Evolutionary conservation across 2,113 vertebrate genomes (phyloP), one percentile per base, ranked within the genome.

Genomic region (Zosterops japonicus): DNA sequence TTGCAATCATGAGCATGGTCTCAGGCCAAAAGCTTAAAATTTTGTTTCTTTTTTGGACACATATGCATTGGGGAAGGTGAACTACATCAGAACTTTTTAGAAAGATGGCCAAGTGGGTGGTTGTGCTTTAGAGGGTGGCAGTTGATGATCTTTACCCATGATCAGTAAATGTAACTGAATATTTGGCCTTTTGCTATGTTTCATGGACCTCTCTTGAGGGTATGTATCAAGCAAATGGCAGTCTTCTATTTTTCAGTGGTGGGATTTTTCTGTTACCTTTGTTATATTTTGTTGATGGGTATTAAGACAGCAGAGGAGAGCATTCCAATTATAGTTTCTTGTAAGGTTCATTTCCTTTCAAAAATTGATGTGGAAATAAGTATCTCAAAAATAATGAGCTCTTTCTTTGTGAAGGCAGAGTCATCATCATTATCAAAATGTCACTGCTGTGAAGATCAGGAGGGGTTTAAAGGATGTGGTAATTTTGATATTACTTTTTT

Each of bases 311-410:
- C 24, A 64, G 79, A 88, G 75, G 50, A 88, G 21, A 83, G 22
- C 42, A 63, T 92, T 96, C 82, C 79, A 94, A 74, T 95, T 93
- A 77, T 41, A 53, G 35, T 77, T 90, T 39, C 65, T 88, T 81
- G 29, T 74, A 83, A 69, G 67, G 29, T 80, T 95, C 52, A 89
- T 95, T 97, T 96, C 44, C 83, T 89, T 92, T 91, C 82, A 83
- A 71, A 90, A 93, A 93, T 49, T 90, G 71, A 63, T 90, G 68
- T 61, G 57, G 87, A 93, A 96, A 85, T 89, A 93, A 6, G 20
- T 88, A 77, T 96, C 75, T 93, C 42, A 86, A 83, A 94, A 95
- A 90, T 95, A 93, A 95, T 88, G 84, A 95, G 75, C 44, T 90
- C 46, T 85, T 19, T 36, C 53, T 91, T 77, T 91, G 50, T 84